Base-by-base conservation (phyloP, 2,888 invertebrate genomes). In the Stegana nigrithorax region DNA sequence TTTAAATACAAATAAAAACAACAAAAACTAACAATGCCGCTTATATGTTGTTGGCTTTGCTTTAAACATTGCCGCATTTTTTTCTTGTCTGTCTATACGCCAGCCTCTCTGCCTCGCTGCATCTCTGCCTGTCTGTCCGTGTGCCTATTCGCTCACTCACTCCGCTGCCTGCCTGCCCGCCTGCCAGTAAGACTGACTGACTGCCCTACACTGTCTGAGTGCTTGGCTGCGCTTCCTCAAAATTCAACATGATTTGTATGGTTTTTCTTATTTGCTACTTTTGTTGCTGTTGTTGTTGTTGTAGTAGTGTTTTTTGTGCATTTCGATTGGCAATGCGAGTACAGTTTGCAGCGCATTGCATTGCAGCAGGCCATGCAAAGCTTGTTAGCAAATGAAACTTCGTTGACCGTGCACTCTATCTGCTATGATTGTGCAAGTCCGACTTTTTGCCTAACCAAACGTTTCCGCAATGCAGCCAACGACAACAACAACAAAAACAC, bases 101-200 rank as follows among this genome's bases (percentile, higher is more conserved):
- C n/a, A n/a, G n/a, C n/a, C n/a, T n/a, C n/a, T n/a, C n/a, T 60
- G 63, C 65, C 21, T 26, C 27, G 60, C 25, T 69, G 29, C 62
- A 44, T 14, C 21, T 4, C 39, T 26, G 19, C 21, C 23, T 23
- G n/a, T 17, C 32, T 10, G 19, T 1, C 7, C 12, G 55, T 8
- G n/a, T 29, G 55, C 14, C 29, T 29, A 23, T 19, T 25, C 39
- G 23, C 25, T 25, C 12, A n/a, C 25, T 10, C n/a, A 21, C 14
- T n/a, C n/a, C n/a, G n/a, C n/a, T n/a, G 55, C 14, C 29, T 29
- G 39, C 12, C 42, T 56, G 23, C 25, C 39, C 12, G 21, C 25
- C 17, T 19, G 29, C 14, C 44, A 12, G 53, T 10, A 1, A 10
- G 53, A 19, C 36, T 10, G 47, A 8, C 47, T 23, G 21, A 21